These are phyloP conservation scores for Cichladusa arquata DNA, from an alignment of 2,113 vertebrate genomes.

Conservation along the genomic window DNA sequence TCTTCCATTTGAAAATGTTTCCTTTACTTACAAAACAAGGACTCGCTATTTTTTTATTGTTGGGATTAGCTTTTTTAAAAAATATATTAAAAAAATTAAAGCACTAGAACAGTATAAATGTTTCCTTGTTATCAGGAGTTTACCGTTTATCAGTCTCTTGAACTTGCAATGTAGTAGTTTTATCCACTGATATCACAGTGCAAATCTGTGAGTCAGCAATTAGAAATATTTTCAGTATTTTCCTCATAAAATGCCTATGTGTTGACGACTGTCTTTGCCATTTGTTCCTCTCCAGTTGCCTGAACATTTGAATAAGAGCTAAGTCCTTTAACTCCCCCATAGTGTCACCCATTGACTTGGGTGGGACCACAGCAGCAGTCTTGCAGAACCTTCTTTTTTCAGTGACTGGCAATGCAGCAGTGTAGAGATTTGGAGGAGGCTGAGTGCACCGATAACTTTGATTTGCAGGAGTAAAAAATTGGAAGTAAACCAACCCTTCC, in stretches of 20 bases:
- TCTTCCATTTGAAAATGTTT: not conserved
- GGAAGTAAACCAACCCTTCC: not conserved
- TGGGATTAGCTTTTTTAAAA: not conserved
- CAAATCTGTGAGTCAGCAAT: not conserved
- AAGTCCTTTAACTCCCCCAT: not conserved
- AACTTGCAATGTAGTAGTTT: not conserved
- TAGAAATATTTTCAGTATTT: not conserved
- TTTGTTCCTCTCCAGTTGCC: not conserved
- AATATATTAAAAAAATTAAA: not conserved
- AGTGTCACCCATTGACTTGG: not conserved
- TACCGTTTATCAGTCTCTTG: not conserved
- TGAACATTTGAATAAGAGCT: not conserved
- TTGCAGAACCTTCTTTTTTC: not conserved
- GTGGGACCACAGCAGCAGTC: not conserved
- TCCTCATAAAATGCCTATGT: not conserved
- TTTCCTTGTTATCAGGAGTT: not conserved
- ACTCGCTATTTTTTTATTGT: not conserved
- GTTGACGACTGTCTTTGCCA: not conserved
- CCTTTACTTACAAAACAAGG: not conserved
- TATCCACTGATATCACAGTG: not conserved
- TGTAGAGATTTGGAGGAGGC: not conserved
- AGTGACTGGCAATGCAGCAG: not conserved
- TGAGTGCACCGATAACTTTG: not conserved
- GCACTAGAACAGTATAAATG: accelerated
- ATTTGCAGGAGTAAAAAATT: not conserved